These are phyloP conservation scores for Parnassius smintheus DNA, from an alignment of 2,888 invertebrate species.

Conservation along the genomic window DNA sequence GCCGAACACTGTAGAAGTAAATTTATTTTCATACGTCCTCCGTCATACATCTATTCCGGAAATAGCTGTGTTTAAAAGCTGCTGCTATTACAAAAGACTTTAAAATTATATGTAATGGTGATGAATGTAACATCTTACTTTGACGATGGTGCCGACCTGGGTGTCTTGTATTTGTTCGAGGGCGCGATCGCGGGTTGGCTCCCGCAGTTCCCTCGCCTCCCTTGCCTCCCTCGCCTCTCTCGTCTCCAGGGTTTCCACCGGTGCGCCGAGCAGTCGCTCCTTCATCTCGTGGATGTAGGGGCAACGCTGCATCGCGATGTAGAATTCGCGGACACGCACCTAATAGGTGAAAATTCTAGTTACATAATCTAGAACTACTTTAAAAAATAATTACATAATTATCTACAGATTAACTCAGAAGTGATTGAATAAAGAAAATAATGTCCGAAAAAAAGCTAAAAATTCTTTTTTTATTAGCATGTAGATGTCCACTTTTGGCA, in stretches of 20 bases:
- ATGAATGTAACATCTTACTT: conserved; percentile 82
- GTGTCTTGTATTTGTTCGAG: conserved; percentile 71
- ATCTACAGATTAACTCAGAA: too few relatives aligned
- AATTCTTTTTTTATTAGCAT: too few relatives aligned
- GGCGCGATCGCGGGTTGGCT: conserved; percentile 49
- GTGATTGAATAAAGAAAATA: too few relatives aligned
- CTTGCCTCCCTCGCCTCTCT: conserved; percentile 70
- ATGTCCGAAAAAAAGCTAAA: too few relatives aligned
- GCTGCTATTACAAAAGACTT: neutral
- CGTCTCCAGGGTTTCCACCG: conserved; percentile 80
- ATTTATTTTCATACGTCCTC: too few relatives aligned
- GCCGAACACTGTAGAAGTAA: too few relatives aligned
- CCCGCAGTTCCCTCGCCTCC: conserved; percentile 54
- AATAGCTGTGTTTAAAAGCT: too few relatives aligned
- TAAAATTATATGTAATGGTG: conserved; percentile 9
- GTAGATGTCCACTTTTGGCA: too few relatives aligned
- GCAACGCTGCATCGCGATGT: conserved; percentile 90
- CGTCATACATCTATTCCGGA: too few relatives aligned
- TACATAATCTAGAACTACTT: neutral
- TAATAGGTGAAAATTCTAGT: conserved; percentile 33
- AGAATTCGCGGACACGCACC: conserved; percentile 79
- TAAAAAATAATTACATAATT: too few relatives aligned
- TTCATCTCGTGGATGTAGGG: conserved; percentile 97
- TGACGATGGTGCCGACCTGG: conserved; percentile 93
- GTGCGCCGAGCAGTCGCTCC: conserved; percentile 91